Evolutionary conservation across 2,113 vertebrate genomes (phyloP).

Genomic region (Takifugu bimaculatus): DNA sequence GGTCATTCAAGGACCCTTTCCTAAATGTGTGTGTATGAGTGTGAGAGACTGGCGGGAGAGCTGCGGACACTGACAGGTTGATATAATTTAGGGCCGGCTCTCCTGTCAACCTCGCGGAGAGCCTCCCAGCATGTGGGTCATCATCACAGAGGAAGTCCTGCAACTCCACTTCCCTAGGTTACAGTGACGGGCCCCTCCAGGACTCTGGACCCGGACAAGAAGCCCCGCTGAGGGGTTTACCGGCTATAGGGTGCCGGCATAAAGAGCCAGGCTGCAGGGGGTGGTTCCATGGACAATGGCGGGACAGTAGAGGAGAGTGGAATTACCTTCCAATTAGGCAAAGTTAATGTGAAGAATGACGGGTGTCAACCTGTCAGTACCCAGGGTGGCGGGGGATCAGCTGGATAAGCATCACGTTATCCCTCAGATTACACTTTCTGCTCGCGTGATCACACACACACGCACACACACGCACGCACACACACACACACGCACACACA

Average conservation of each 20-base stretch:
- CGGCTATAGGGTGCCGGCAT: slow-evolving; percentile 46
- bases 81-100: slow-evolving; percentile 60
- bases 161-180: slow-evolving; percentile 77
- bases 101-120: slow-evolving; percentile 63
- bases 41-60: slow-evolving; percentile 16
- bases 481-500: slow-evolving; percentile 1
- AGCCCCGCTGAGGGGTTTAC: slow-evolving; percentile 48
- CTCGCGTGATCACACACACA: slow-evolving; percentile 48
- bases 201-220: slow-evolving; percentile 61
- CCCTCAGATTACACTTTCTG: slow-evolving; percentile 71
- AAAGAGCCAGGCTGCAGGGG: slow-evolving; percentile 57
- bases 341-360: slow-evolving; percentile 69
- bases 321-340: slow-evolving; percentile 75
- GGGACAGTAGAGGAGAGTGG: slow-evolving; percentile 53
- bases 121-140: slow-evolving; percentile 77
- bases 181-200: slow-evolving; percentile 72
- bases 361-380: slow-evolving; percentile 69
- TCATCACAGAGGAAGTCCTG: slow-evolving; percentile 76
- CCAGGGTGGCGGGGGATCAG: slow-evolving; percentile 64
- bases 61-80: slow-evolving; percentile 40
- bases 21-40: slow-evolving; percentile 6
- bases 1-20: not conserved
- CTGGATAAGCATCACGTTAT: slow-evolving; percentile 69
- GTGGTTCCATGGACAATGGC: slow-evolving; percentile 46
- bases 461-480: slow-evolving; percentile 20